Evolutionary conservation across 2,888 invertebrate species (phyloP).

Genomic region (Liopterus haemorrhoidalis): DNA sequence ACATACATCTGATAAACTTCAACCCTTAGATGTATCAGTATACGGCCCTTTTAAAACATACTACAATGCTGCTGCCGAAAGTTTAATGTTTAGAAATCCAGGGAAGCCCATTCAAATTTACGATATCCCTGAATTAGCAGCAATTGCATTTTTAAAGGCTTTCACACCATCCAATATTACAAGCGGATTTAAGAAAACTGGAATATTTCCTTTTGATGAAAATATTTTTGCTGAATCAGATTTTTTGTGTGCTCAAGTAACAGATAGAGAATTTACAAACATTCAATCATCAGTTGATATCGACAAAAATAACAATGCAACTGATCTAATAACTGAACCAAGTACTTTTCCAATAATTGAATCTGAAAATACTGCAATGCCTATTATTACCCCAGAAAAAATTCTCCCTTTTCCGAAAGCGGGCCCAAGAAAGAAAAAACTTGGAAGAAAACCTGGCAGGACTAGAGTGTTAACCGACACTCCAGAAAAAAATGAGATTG

Average conservation of each 20-base stretch:
- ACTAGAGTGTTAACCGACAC: no score
- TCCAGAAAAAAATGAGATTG: no score
- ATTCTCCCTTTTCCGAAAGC: no score
- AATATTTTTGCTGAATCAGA: constrained; percentile 4
- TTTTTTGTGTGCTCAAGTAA: constrained; percentile 9
- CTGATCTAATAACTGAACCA: not conserved
- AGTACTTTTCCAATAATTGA: not conserved
- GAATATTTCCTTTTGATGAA: no score
- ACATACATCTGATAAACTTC: constrained; percentile 13
- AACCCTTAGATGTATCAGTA: constrained; percentile 14
- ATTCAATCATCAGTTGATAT: not conserved
- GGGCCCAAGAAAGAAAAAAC: no score
- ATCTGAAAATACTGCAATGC: not conserved
- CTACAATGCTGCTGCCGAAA: constrained; percentile 11
- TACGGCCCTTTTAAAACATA: constrained; percentile 15
- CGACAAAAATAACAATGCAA: not conserved
- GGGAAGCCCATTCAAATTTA: constrained; percentile 17
- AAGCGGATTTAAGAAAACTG: constrained; percentile 4
- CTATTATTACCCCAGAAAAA: no score
- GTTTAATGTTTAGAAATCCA: constrained; percentile 13
- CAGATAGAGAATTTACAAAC: no score
- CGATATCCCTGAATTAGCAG: constrained; percentile 14
- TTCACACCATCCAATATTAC: constrained; percentile 15
- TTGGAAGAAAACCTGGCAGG: no score
- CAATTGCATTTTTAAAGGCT: constrained; percentile 12